These are phyloP conservation scores for Temnothorax ravouxi DNA, from an alignment of 2,888 invertebrate species.

Conservation along the genomic window DNA sequence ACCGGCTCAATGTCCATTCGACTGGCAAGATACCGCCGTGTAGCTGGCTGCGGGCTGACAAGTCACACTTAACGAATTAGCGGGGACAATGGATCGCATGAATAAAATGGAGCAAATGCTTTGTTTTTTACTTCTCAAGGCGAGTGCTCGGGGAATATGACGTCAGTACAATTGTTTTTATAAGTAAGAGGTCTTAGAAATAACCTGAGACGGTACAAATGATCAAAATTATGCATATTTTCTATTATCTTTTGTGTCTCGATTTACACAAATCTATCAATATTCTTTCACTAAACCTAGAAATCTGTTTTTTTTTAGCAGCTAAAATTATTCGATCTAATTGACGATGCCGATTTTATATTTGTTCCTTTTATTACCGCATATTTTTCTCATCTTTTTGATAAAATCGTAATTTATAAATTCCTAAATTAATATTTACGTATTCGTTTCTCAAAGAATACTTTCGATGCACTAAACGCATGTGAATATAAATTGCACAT, in stretches of 20 bases:
- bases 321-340: background rate
- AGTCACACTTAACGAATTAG: constrained; percentile 24
- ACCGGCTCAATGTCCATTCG: constrained; percentile 45
- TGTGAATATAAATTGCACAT: background rate
- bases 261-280: background rate
- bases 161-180: background rate
- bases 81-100: constrained; percentile 22
- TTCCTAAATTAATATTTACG: background rate
- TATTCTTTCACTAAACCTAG: background rate
- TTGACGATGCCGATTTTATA: background rate
- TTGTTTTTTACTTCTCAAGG: background rate
- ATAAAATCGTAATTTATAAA: background rate
- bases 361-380: background rate
- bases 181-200: background rate
- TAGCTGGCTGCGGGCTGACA: constrained; percentile 34
- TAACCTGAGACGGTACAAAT: background rate
- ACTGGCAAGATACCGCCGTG: constrained; percentile 47
- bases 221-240: background rate
- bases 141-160: background rate
- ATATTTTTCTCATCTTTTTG: background rate
- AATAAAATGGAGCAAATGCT: constrained; percentile 33
- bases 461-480: background rate
- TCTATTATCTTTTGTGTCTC: background rate
- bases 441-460: background rate
- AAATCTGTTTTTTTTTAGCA: background rate